Percentiles rank a stretch among this genome's conserved stretches.
Evolutionary conservation across 2,797 vertebrate genomes (phyloP).

Genomic region (Chiropotes sagulatus): DNA sequence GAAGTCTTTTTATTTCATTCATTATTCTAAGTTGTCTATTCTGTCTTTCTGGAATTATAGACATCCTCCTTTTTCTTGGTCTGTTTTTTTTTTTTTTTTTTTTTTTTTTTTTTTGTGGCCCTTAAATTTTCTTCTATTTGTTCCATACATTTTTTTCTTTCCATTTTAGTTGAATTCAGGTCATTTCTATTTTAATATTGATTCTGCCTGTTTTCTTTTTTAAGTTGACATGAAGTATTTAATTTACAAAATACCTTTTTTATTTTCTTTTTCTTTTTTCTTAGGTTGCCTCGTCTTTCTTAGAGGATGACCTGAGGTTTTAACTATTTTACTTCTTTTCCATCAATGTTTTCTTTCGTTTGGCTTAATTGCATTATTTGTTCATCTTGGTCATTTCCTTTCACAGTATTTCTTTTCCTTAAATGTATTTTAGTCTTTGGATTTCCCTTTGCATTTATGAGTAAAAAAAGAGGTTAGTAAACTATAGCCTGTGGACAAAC

Average conservation of each 20-base stretch:
- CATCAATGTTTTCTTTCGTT: background rate
- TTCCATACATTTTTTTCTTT: background rate
- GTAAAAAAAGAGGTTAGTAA: background rate
- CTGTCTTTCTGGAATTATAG: background rate
- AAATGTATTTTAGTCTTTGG: background rate
- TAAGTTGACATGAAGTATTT: background rate
- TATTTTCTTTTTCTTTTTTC: background rate
- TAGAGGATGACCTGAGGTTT: background rate
- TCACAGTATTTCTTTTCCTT: background rate
- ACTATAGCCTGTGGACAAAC: background rate
- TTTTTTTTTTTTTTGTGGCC: background rate
- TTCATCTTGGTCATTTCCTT: background rate
- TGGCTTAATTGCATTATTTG: background rate
- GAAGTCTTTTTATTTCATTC: background rate
- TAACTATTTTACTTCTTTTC: background rate
- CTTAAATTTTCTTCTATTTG: background rate
- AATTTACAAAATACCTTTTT: background rate
- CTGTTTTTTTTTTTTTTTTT: background rate
- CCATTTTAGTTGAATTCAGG: background rate
- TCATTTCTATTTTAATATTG: background rate
- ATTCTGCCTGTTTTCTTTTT: background rate
- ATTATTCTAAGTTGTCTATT: background rate
- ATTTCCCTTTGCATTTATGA: background rate
- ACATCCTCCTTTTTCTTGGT: background rate
- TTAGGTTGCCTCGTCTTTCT: background rate